Evolutionary conservation across 2,113 vertebrate species (phyloP).

Genomic region (Myrmophylax atrothorax): DNA sequence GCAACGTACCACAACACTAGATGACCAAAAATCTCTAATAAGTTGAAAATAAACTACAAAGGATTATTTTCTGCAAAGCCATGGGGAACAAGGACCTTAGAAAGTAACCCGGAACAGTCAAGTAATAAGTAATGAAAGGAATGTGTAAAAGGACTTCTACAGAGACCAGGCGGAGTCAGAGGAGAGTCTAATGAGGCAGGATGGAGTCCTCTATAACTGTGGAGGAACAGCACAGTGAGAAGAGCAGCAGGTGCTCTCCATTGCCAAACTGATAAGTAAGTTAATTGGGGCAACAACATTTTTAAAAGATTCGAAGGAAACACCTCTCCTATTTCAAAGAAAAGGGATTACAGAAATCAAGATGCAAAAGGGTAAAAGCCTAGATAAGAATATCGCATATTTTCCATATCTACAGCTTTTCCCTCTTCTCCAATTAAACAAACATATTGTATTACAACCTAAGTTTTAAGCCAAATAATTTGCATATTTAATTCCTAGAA

Average conservation of each 20-base stretch:
- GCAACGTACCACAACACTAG: background rate
- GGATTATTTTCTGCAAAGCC: background rate
- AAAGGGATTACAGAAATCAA: background rate
- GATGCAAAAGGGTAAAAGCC: background rate
- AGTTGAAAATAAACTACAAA: background rate
- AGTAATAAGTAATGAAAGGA: background rate
- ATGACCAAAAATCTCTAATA: background rate
- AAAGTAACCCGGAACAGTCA: background rate
- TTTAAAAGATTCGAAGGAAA: background rate
- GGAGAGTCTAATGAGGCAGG: background rate
- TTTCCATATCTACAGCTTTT: background rate
- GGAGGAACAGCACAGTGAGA: background rate
- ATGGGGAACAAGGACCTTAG: background rate
- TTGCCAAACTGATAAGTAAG: background rate
- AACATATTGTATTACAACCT: background rate
- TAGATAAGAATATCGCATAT: background rate
- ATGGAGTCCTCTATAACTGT: background rate
- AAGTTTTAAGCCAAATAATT: background rate
- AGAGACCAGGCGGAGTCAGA: background rate
- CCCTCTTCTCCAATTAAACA: background rate
- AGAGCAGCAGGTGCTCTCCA: background rate
- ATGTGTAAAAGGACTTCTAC: background rate
- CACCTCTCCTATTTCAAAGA: background rate
- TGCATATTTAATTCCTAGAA: background rate
- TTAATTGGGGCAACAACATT: background rate